Evolutionary conservation across 2,888 invertebrate genomes (phyloP), one percentile per base, ranked within the genome.

Genomic region (Epirrhoe tristata): DNA sequence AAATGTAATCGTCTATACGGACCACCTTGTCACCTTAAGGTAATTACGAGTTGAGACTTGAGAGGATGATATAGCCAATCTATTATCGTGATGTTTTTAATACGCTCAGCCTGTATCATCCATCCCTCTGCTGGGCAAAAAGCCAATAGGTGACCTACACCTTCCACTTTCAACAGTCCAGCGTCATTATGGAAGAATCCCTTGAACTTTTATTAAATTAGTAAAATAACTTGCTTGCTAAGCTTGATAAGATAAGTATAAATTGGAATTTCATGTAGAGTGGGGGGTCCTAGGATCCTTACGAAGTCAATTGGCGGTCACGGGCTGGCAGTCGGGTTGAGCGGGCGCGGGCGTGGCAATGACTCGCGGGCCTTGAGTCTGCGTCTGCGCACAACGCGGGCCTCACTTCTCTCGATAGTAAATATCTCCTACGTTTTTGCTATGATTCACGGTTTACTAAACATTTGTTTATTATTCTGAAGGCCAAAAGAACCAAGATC

Each of bases 361-460:
- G 90, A 90, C 90, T 88, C 81, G 84, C 77, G 80, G 86, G 85
- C 90, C 90, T 90, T 89, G 90, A 89, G 78, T 76, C 74, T 70
- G 52, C 52, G 61, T 24, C 46, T 52, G 67, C 52, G 58, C 56
- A 56, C 79, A 82, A 83, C 70, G 80, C 77, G 81, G 81, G 82
- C 83, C 82, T 77, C 82, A 78, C 70, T 69, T 71, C 70, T 51
- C 63, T 53, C 50, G 57, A 43, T 56, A 63, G 39, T 60, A 24
- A 2, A 24, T 70, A 72, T 65, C 68, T 69, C 66, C 62, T 75
- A 71, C 71, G 77, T 75, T 74, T 74, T 72, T 72, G 46, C 50
- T 53, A 5, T 34, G 36, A 46, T 58, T 52, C 34, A 56, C 14
- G 50, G 69, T 48, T 48, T 16, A 6, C 24, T 24, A 24, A 24